phyloP scores from a whole-genome alignment of 2,888 invertebrate genomes.

The Dione vanillae region DNA sequence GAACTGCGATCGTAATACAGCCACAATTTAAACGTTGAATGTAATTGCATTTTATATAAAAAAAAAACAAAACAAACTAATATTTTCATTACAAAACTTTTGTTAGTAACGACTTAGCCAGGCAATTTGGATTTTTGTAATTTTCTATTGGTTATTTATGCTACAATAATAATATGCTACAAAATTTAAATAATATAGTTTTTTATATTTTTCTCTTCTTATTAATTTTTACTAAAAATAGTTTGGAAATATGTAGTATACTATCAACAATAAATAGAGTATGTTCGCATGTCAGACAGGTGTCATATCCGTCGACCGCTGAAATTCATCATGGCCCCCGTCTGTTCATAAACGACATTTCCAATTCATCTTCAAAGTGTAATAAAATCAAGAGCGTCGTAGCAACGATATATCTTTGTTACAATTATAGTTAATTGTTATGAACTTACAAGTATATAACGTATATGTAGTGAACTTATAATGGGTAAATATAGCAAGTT shows the following conservation, averaged over 20 bases:
- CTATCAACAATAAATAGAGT: constrained; percentile 77
- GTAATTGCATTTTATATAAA: constrained; percentile 48
- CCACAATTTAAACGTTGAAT: constrained; percentile 1
- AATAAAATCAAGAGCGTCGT: neutral
- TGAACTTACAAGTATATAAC: too few species aligned
- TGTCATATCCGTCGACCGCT: constrained; percentile 73
- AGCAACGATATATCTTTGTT: neutral
- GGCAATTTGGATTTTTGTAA: too few species aligned
- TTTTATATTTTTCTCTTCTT: neutral
- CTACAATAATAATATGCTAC: too few species aligned
- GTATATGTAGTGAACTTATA: too few species aligned
- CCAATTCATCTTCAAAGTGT: constrained; percentile 10
- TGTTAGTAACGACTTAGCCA: neutral
- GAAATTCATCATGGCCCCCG: constrained; percentile 71
- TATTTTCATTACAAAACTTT: neutral
- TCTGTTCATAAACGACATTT: constrained; percentile 67
- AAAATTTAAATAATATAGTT: too few species aligned
- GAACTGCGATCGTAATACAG: constrained; percentile 20
- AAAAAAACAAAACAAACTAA: neutral
- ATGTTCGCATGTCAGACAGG: constrained; percentile 78
- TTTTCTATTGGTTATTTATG: too few species aligned
- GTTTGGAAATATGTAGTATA: constrained; percentile 59
- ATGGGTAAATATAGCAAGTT: too few species aligned
- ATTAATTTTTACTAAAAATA: neutral
- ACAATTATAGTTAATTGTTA: neutral